Evolutionary conservation across 2,888 invertebrate genomes (phyloP).

Genomic region (Oscheius onirici): DNA sequence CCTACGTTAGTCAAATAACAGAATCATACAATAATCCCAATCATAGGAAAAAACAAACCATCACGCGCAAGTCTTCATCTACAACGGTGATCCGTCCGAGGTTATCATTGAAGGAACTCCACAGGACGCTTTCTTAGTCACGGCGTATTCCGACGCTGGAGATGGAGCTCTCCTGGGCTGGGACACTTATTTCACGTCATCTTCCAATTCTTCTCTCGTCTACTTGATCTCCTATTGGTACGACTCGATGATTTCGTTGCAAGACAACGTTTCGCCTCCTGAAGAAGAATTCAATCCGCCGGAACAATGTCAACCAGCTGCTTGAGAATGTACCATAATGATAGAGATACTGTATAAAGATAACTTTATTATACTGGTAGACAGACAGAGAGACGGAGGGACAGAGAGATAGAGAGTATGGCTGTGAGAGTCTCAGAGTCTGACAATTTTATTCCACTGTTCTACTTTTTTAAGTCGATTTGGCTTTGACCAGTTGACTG

Average conservation of each 20-base stretch:
- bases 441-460: too few relatives aligned
- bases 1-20: too few relatives aligned
- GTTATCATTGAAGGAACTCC: conserved; percentile 43
- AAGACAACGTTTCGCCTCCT: conserved; percentile 29
- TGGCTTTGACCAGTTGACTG: too few relatives aligned
- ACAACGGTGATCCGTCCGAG: conserved; percentile 50
- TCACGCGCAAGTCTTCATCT: conserved; percentile 45
- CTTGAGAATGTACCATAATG: too few relatives aligned
- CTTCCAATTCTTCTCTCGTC: conserved; percentile 38
- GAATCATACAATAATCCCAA: too few relatives aligned
- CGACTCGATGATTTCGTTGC: conserved; percentile 34
- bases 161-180: conserved; percentile 51
- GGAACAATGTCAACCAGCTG: conserved; percentile 32
- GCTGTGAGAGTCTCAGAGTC: too few relatives aligned
- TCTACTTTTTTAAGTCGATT: too few relatives aligned
- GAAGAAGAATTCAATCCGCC: conserved; percentile 37
- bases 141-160: conserved; percentile 46
- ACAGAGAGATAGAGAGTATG: too few relatives aligned
- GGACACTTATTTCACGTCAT: conserved; percentile 51
- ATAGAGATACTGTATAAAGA: too few relatives aligned
- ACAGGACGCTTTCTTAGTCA: conserved; percentile 48
- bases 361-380: too few relatives aligned
- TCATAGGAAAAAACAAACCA: conserved; percentile 45
- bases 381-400: too few relatives aligned
- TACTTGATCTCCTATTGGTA: conserved; percentile 47